phyloP scores from a whole-genome alignment of 2,113 vertebrate species.

The Urocynchramus pylzowi region DNA sequence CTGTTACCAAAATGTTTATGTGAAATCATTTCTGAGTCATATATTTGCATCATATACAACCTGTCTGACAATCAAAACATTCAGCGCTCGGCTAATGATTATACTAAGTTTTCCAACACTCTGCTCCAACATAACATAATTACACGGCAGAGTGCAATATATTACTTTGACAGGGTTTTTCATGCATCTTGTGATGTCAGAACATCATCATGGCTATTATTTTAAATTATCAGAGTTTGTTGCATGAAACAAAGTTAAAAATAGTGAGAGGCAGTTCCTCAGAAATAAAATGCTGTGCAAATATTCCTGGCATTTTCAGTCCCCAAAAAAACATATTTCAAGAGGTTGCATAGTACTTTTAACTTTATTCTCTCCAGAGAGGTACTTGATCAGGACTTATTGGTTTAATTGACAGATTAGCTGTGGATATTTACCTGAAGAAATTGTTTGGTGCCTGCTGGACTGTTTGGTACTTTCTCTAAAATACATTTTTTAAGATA shows the following conservation, averaged over 20 bases:
- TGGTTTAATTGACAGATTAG: background rate
- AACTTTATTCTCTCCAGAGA: background rate
- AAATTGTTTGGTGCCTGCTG: background rate
- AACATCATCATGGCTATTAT: slow-evolving; percentile 6
- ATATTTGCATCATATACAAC: slow-evolving; percentile 84
- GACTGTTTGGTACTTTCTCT: background rate
- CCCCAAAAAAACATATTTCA: background rate
- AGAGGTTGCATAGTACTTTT: background rate
- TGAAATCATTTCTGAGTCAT: slow-evolving; percentile 85
- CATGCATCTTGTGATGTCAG: slow-evolving; percentile 34
- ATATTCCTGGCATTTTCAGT: background rate
- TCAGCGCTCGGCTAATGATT: slow-evolving; percentile 71
- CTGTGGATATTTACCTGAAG: background rate
- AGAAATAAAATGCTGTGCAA: background rate
- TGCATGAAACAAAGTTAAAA: background rate
- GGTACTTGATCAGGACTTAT: background rate
- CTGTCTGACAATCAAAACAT: slow-evolving; percentile 83
- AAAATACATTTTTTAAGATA: background rate
- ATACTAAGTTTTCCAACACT: slow-evolving; percentile 76
- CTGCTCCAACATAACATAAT: slow-evolving; percentile 70
- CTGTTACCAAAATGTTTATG: slow-evolving; percentile 80
- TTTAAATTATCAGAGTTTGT: background rate
- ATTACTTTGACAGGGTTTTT: slow-evolving; percentile 66
- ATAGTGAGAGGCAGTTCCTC: background rate
- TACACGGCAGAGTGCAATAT: slow-evolving; percentile 47